Base-by-base conservation (phyloP, 2,113 vertebrate genomes). In the Pyrgilauda ruficollis region DNA sequence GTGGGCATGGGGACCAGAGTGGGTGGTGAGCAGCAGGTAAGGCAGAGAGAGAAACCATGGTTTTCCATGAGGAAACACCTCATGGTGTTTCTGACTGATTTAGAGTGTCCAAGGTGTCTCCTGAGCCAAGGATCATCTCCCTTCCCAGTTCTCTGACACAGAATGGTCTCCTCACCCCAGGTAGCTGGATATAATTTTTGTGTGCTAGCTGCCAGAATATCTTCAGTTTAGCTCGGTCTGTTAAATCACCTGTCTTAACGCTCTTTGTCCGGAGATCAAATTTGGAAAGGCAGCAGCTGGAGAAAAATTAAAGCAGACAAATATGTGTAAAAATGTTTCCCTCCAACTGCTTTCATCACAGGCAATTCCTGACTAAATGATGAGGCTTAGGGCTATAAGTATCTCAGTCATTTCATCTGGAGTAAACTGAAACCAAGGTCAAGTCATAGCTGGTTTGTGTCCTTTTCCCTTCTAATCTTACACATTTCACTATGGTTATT, bases 351-450 rank as follows among this genome's bases (percentile, higher is more conserved):
- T 93, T 95, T 95, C 84, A 94, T 94, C 87, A 68, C 55, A 82
- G 93, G 84, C 93, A 91, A 80, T 92, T 94, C 69, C 68, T 83
- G 53, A 88, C 83, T 91, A 95, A 94, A 89, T 82, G 92, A 77
- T 87, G 68, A 96, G 81, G 89, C 92, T 95, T 94, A 94, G n/a
- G 91, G 94, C 90, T 93, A 43, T 83, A 87, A 94, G 73, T 90
- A 95, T 93, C 88, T 96, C 41, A 9, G 87, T 87, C 78, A 55
- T 87, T 96, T 96, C 75, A 90, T 78, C 81, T 67, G 63, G 62
- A 87, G 90, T 92, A 93, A 96, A 78, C 91, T 70, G 92, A 93
- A 96, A 93, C 84, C 69, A 89, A 96, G 95, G 93, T 96, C 89
- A 94, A 95, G 91, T 72, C 78, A 50, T 88, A 89, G 73, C 77